A percentile compares a stretch with the other conserved stretches of the same genome.
Evolutionary conservation across 2,113 vertebrate genomes (phyloP).

Genomic region (Hepsetus odoe): DNA sequence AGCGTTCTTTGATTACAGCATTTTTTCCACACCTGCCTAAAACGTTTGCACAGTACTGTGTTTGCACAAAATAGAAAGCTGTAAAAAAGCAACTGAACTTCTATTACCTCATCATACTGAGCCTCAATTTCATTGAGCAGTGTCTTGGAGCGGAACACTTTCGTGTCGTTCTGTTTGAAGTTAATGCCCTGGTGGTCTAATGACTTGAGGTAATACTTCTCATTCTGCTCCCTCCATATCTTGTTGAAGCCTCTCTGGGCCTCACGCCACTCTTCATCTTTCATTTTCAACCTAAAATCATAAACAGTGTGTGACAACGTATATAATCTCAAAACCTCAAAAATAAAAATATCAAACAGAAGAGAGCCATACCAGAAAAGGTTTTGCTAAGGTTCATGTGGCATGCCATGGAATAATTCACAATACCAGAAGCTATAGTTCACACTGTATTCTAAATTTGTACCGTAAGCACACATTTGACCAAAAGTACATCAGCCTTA

Average conservation of each 20-base stretch:
- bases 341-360: neutral
- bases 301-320: neutral
- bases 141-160: slow-evolving; percentile 95
- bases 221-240: slow-evolving; percentile 98
- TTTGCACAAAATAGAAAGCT: neutral
- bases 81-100: neutral
- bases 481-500: slow-evolving; percentile 55
- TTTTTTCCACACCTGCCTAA: too few relatives aligned
- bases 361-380: neutral
- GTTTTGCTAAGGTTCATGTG: neutral
- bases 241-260: slow-evolving; percentile 98
- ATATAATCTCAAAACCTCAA: neutral
- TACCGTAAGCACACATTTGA: neutral
- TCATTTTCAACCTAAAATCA: slow-evolving; percentile 91
- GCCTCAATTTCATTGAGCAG: slow-evolving; percentile 97
- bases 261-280: slow-evolving; percentile 99
- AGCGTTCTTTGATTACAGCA: too few relatives aligned
- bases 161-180: slow-evolving; percentile 99
- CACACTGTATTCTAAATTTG: neutral
- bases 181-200: slow-evolving; percentile 98
- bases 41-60: too few relatives aligned
- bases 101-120: slow-evolving; percentile 93
- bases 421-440: neutral
- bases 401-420: neutral
- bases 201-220: slow-evolving; percentile 98